Percentiles rank a stretch among this genome's conserved stretches.
Evolutionary conservation across 2,797 vertebrate species (phyloP).

Genomic region (Meriones psammophilus): DNA sequence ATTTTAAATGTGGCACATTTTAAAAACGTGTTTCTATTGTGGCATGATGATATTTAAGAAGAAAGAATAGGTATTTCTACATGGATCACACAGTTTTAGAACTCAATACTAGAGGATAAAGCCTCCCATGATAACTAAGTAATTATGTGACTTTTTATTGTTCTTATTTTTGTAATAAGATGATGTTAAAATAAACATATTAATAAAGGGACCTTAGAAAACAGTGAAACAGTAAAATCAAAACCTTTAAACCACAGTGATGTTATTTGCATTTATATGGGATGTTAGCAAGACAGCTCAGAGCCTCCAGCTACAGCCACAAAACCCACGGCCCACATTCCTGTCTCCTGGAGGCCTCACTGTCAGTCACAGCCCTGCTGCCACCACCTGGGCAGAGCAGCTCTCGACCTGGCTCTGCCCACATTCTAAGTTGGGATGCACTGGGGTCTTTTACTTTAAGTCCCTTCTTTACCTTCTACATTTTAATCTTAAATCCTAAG

Average conservation of each 20-base stretch:
- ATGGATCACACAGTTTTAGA: background rate
- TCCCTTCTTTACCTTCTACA: background rate
- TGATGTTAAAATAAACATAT: background rate
- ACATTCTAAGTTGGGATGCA: background rate
- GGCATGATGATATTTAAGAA: background rate
- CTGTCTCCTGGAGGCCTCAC: background rate
- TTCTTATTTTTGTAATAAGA: background rate
- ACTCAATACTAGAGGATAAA: background rate
- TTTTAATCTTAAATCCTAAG: constrained; percentile 1
- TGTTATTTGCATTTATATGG: background rate
- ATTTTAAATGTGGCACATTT: background rate
- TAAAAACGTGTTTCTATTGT: background rate
- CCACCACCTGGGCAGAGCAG: background rate
- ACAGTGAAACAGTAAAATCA: background rate
- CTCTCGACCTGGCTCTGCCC: background rate
- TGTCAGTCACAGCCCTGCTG: background rate
- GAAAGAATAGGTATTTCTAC: background rate
- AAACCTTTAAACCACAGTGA: background rate
- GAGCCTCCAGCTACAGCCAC: too few relatives aligned
- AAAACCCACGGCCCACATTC: background rate
- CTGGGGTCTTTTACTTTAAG: background rate
- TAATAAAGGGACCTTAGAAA: background rate
- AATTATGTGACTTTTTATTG: background rate
- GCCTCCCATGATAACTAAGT: background rate
- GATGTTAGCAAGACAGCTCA: background rate